These are phyloP conservation scores for Galemys pyrenaicus DNA, from an alignment of 2,113 vertebrate genomes.

Conservation along the genomic window DNA sequence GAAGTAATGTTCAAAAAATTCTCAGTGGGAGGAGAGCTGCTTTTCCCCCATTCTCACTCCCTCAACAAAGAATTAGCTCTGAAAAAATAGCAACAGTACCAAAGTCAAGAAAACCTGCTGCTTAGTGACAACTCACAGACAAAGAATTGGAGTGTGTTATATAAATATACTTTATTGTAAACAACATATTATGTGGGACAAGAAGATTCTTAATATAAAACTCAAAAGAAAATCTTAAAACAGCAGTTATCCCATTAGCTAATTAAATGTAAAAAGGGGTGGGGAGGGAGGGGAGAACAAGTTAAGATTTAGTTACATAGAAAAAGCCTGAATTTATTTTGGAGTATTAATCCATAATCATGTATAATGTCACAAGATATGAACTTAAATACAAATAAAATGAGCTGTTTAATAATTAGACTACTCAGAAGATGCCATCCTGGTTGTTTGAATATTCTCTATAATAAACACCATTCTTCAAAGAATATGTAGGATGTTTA, in stretches of 20 bases:
- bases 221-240: not conserved
- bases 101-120: not conserved
- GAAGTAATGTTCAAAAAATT: not conserved
- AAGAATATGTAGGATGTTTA: not conserved
- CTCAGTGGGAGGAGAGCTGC: not conserved
- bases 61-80: not conserved
- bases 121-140: not conserved
- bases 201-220: not conserved
- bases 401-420: not conserved
- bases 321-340: constrained; percentile 3
- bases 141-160: constrained; percentile 11
- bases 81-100: not conserved
- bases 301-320: not conserved
- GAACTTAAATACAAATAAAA: constrained; percentile 41
- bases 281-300: not conserved
- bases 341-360: not conserved
- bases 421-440: not conserved
- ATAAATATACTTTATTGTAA: constrained; percentile 60
- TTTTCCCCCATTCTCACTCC: fast-evolving
- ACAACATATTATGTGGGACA: not conserved
- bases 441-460: not conserved
- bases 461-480: not conserved
- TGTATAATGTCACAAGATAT: not conserved
- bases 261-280: not conserved
- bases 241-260: not conserved